These are phyloP conservation scores for Aphodius sticticus DNA, from an alignment of 2,888 invertebrate genomes.

Conservation along the genomic window DNA sequence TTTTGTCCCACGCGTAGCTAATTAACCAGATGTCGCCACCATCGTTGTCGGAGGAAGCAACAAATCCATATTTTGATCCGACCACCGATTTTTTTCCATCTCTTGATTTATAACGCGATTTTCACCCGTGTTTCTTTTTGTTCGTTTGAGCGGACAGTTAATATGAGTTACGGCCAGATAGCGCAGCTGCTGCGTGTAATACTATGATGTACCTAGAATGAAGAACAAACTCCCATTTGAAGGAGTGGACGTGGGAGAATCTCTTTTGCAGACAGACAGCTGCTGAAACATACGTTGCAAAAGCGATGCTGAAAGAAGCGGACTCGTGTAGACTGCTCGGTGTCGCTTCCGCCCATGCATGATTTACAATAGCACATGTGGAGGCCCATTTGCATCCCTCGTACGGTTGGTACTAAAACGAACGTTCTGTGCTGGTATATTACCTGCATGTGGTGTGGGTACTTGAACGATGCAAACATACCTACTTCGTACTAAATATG, in stretches of 20 bases:
- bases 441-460: background rate
- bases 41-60: background rate
- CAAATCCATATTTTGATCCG: background rate
- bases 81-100: background rate
- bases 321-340: conserved; percentile 50
- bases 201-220: background rate
- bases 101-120: background rate
- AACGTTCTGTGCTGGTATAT: background rate
- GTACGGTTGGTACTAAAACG: background rate
- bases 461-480: too few species aligned
- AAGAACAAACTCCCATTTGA: background rate
- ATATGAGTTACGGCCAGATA: background rate
- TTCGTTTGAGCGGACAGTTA: background rate
- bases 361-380: conserved; percentile 53
- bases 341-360: conserved; percentile 57
- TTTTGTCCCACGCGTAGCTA: conserved; percentile 4
- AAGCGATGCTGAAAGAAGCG: background rate
- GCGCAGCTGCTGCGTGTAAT: background rate
- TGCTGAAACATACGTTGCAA: background rate
- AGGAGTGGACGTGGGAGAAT: background rate
- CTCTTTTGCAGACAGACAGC: background rate
- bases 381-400: conserved; percentile 34
- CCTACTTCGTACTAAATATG: too few species aligned
- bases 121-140: background rate
- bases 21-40: background rate